A percentile compares a stretch with the other conserved stretches of the same genome.
These are phyloP conservation scores for Tapirus indicus DNA, from an alignment of 2,797 vertebrate genomes.

Conservation along the genomic window DNA sequence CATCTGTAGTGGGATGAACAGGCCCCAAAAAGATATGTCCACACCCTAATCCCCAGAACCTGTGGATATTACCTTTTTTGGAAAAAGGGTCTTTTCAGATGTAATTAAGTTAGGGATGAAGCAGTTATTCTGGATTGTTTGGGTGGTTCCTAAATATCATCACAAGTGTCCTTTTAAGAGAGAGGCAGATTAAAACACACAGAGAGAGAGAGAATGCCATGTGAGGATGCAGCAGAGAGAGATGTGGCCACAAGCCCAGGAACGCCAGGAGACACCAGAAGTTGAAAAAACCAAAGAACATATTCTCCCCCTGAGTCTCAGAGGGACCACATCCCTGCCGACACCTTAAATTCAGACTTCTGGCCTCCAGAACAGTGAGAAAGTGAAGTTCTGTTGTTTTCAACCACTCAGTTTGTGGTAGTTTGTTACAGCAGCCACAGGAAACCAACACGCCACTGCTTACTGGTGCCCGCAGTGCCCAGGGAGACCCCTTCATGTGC, in stretches of 20 bases:
- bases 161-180: neutral
- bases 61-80: neutral
- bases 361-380: neutral
- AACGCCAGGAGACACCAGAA: neutral
- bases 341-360: neutral
- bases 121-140: neutral
- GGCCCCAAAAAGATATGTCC: neutral
- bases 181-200: too few species aligned
- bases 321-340: too few species aligned
- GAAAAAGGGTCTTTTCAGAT: neutral
- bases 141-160: neutral
- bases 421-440: neutral
- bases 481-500: fast-evolving
- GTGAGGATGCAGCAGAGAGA: neutral
- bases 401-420: neutral
- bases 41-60: too few species aligned
- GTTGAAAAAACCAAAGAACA: neutral
- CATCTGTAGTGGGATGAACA: neutral
- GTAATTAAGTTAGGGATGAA: neutral
- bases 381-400: neutral
- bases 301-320: neutral
- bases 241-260: neutral
- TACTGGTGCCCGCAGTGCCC: neutral
- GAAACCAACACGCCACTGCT: fast-evolving
- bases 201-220: neutral